Conservation (phyloP, 53 echinoderm and acorn worm species). For the Holothuria scabra region DNA sequence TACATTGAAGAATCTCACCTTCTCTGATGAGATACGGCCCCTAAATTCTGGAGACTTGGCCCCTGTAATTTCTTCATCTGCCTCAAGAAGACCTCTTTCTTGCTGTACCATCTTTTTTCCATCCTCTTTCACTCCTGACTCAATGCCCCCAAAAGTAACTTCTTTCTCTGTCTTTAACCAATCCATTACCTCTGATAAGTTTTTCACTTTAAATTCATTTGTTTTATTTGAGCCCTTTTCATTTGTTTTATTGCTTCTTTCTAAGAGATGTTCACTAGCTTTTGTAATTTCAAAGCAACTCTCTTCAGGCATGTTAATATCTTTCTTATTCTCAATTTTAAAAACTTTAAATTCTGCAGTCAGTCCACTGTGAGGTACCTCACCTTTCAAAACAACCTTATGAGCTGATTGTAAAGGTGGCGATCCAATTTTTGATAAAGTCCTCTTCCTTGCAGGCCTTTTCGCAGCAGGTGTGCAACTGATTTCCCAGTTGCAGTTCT, state of each 20-base stretch:
- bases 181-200: no score
- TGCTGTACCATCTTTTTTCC: no score
- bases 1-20: constrained; percentile 16
- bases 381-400: constrained; percentile 20
- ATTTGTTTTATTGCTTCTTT: no score
- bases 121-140: no score
- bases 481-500: not conserved
- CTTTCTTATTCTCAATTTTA: not conserved
- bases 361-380: not conserved
- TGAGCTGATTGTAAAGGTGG: constrained; percentile 1
- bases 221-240: no score
- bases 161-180: no score
- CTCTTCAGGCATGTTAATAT: no score
- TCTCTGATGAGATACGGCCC: not conserved
- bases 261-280: no score
- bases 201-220: no score
- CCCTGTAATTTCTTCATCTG: not conserved
- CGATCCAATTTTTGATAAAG: constrained; percentile 19
- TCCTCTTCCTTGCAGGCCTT: constrained; percentile 11
- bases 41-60: constrained; percentile 18
- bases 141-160: no score
- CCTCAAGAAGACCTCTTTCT: no score
- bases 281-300: no score
- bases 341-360: constrained; percentile 25
- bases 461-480: constrained; percentile 8